Percentiles rank a stretch among this genome's conserved stretches.
Evolutionary conservation across 2,888 invertebrate species (phyloP).

Genomic region (Ochropacha duplaris): DNA sequence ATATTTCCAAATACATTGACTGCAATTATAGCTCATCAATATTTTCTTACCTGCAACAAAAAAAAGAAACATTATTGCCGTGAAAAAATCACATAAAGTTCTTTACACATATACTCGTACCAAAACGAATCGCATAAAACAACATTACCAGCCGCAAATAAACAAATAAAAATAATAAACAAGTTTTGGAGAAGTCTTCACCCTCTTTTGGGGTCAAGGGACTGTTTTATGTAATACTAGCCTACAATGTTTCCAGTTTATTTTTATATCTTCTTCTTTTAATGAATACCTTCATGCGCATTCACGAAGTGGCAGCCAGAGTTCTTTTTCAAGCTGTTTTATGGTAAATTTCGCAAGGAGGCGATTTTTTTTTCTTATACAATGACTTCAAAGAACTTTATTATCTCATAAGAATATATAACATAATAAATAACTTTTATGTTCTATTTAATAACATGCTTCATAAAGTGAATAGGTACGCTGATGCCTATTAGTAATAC

Average conservation of each 20-base stretch:
- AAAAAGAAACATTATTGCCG: background rate
- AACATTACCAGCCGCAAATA: background rate
- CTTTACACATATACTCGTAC: background rate
- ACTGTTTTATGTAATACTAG: background rate
- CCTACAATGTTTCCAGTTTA: background rate
- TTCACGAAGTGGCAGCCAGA: no score
- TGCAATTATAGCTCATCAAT: background rate
- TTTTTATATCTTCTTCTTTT: background rate
- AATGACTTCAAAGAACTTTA: no score
- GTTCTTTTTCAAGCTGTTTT: no score
- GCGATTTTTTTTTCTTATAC: no score
- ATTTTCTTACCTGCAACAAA: background rate
- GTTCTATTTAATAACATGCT: no score
- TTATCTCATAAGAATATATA: no score
- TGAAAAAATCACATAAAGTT: background rate
- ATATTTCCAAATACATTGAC: background rate
- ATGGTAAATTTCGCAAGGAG: no score
- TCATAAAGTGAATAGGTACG: background rate
- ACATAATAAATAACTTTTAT: no score
- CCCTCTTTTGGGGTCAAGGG: background rate
- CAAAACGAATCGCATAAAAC: background rate
- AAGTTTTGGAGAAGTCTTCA: background rate
- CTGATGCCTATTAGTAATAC: background rate
- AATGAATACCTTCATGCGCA: no score
- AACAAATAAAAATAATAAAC: background rate